Conservation (phyloP, 2,888 invertebrate genomes). For the Trissolcus japonicus region DNA sequence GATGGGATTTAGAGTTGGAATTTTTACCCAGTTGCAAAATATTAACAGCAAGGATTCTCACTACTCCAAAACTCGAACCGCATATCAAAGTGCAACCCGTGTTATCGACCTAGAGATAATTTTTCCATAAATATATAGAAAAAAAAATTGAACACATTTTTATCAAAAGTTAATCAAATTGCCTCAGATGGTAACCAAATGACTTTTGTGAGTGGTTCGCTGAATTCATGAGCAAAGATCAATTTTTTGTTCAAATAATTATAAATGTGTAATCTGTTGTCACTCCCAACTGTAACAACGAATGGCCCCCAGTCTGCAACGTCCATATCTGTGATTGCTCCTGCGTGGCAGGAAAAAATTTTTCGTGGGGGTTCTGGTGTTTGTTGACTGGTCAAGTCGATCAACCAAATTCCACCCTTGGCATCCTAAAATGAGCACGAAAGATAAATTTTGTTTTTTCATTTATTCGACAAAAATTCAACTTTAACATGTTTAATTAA, state of each 20-base stretch:
- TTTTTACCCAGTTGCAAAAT: slow-evolving; percentile 51
- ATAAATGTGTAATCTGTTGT: slow-evolving; percentile 85
- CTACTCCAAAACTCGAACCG: slow-evolving; percentile 84
- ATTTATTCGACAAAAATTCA: background rate
- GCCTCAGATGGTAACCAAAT: slow-evolving; percentile 86
- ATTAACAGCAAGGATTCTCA: slow-evolving; percentile 78
- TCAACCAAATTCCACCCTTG: slow-evolving; percentile 88
- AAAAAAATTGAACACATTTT: background rate
- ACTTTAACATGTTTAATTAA: background rate
- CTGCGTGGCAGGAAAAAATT: slow-evolving; percentile 85
- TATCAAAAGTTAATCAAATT: slow-evolving; percentile 55
- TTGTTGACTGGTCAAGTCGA: slow-evolving; percentile 80
- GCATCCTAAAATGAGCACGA: slow-evolving; percentile 89
- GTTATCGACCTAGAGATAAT: slow-evolving; percentile 78
- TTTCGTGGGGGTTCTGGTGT: slow-evolving; percentile 76
- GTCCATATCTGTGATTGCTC: slow-evolving; percentile 83
- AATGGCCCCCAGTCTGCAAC: slow-evolving; percentile 83
- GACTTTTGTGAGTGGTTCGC: slow-evolving; percentile 77
- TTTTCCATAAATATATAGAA: background rate
- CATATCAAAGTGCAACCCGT: slow-evolving; percentile 82
- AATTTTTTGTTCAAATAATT: slow-evolving; percentile 81
- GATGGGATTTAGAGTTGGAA: slow-evolving; percentile 59
- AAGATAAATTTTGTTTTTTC: background rate
- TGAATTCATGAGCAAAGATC: slow-evolving; percentile 81
- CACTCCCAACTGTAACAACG: slow-evolving; percentile 84